Evolutionary conservation across 2,888 invertebrate genomes (phyloP), one percentile per base, ranked within the genome.

Genomic region (Aproaerema taeniolella): DNA sequence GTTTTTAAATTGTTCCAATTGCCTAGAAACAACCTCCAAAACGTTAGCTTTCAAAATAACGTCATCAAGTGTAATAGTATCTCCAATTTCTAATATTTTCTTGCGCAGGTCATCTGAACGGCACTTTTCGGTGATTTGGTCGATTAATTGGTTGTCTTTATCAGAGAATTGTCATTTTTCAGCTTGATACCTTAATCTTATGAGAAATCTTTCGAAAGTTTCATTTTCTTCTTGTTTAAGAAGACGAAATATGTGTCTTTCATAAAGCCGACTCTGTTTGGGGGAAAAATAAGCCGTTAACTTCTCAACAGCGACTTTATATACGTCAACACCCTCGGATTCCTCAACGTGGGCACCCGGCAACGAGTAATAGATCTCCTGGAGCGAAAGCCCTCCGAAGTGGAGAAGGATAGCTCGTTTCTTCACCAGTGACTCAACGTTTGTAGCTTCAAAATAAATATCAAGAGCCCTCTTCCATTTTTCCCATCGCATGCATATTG

Each of bases 181-280:
- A 1, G 43, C 38, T 45, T n/a, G n/a, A n/a, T n/a, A n/a, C n/a
- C n/a, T n/a, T n/a, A n/a, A n/a, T n/a, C n/a, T n/a, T n/a, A n/a
- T 57, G 54, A 54, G 7, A 28, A 45, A 46, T 31, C 41, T 48
- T 28, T 46, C 50, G 14, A 50, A 46, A 13, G 43, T 46, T 25
- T 50, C 48, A 1, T 15, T 33, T 7, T 10, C 7, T 24, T 48
- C 43, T 31, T 49, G 48, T 36, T 43, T 45, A 0, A 45, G 14
- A 2, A 32, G 24, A 2, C 46, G n/a, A 16, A 50, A n/a, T n/a
- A n/a, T n/a, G n/a, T n/a, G n/a, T n/a, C n/a, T n/a, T n/a, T n/a
- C n/a, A n/a, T n/a, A n/a, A 47, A 2, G 42, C 9, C 31, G 37
- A 20, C 36, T 46, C 35, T 49, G 48, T 11, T 46, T 45, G 2